A percentile compares a stretch with the other conserved stretches of the same genome.
phyloP scores from a whole-genome alignment of 2,888 invertebrate species.

The Drosophila neonasuta region DNA sequence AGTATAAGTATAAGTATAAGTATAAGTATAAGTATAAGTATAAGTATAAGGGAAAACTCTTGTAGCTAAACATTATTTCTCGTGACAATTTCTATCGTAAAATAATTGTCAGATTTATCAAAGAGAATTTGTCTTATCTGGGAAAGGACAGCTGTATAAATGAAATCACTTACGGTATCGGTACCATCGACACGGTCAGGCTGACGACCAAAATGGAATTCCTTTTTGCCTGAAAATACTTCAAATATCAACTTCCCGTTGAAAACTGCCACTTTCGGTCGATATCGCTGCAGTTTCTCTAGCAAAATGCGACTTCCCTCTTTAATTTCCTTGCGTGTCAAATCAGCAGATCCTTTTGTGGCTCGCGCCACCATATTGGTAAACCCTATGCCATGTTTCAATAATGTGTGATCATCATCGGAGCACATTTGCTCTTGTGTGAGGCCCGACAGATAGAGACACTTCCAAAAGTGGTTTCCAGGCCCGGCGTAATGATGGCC shows the following conservation, averaged over 20 bases:
- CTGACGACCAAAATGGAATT: conserved; percentile 97
- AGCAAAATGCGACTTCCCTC: conserved; percentile 94
- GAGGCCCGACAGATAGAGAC: conserved; percentile 95
- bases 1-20: too few species aligned
- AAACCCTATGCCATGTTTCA: conserved; percentile 97
- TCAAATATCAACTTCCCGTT: conserved; percentile 99
- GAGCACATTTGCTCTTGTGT: conserved; percentile 98
- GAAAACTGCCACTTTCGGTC: conserved; percentile 98
- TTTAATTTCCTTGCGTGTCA: conserved; percentile 96
- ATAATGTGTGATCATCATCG: conserved; percentile 95
- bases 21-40: too few species aligned
- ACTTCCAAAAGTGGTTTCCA: conserved; percentile 99
- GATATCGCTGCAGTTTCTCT: conserved; percentile 94
- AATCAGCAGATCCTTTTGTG: conserved; percentile 97
- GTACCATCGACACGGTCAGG: conserved; percentile 96
- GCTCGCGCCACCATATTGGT: conserved; percentile 98
- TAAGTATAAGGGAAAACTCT: too few species aligned
- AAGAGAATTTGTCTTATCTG: too few species aligned
- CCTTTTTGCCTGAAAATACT: conserved; percentile 98
- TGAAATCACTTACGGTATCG: conserved; percentile 89
- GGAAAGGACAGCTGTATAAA: background rate
- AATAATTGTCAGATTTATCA: too few species aligned
- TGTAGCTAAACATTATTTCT: too few species aligned
- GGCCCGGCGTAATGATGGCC: conserved; percentile 99
- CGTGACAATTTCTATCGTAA: too few species aligned